Conservation (phyloP, 1,140 invertebrate species). For the Drosophila melanica region DNA sequence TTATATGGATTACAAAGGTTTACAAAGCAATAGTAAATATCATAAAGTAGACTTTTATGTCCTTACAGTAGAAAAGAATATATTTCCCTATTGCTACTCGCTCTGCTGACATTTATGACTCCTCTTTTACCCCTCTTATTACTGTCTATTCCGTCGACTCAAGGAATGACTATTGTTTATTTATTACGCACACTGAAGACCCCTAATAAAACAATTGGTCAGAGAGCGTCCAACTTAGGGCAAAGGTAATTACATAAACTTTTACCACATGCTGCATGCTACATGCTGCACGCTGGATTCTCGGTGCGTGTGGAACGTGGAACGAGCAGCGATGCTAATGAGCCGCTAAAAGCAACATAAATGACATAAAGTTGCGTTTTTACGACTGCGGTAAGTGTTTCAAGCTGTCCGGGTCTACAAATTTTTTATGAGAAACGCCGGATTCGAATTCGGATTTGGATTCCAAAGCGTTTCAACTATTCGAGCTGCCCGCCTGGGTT, state of each 20-base stretch:
- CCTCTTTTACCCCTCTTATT: not conserved
- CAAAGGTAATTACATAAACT: constrained; percentile 32
- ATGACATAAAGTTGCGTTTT: constrained; percentile 80
- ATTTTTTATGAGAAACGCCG: constrained; percentile 75
- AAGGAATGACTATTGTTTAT: constrained; percentile 17
- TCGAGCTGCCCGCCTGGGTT: constrained; percentile 43
- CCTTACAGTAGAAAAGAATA: not conserved
- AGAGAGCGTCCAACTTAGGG: constrained; percentile 10
- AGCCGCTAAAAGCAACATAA: constrained; percentile 82
- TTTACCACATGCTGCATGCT: constrained; percentile 22
- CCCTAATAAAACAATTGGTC: constrained; percentile 70
- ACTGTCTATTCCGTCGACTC: not conserved
- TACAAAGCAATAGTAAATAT: not conserved
- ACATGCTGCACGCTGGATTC: constrained; percentile 31
- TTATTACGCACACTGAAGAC: constrained; percentile 53
- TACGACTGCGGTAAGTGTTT: constrained; percentile 66
- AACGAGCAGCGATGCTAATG: constrained; percentile 70
- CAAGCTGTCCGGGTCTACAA: constrained; percentile 66
- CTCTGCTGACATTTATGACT: constrained; percentile 25
- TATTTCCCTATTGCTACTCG: constrained; percentile 3
- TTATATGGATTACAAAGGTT: not conserved
- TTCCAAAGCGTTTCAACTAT: constrained; percentile 53
- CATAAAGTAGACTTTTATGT: constrained; percentile 8
- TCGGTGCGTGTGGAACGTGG: constrained; percentile 18
- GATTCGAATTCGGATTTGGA: constrained; percentile 44